phyloP scores from a whole-genome alignment of 2,888 invertebrate species.

The Pollenia amentaria region DNA sequence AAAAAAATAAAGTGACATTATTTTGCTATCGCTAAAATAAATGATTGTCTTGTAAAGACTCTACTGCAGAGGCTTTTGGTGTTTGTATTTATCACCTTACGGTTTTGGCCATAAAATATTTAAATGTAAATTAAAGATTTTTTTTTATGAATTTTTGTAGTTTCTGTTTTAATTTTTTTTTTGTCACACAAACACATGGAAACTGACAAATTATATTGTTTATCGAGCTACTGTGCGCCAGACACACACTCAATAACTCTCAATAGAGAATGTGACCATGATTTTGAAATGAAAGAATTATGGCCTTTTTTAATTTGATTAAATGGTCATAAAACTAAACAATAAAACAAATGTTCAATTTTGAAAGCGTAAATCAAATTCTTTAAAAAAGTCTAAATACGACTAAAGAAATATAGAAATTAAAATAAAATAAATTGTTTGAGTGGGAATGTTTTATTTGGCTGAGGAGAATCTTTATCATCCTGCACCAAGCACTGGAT shows the following conservation, averaged over 20 bases:
- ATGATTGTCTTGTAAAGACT: conserved; percentile 32
- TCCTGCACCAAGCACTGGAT: too few relatives aligned
- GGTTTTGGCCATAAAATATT: conserved; percentile 36
- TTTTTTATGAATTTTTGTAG: conserved; percentile 40
- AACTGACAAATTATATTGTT: conserved; percentile 64
- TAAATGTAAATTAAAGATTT: conserved; percentile 10
- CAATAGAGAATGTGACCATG: not conserved
- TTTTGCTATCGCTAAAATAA: conserved; percentile 18
- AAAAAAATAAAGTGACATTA: conserved; percentile 30
- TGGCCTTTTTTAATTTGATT: conserved; percentile 57
- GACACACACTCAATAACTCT: not conserved
- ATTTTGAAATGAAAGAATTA: conserved; percentile 55
- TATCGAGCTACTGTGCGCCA: conserved; percentile 62
- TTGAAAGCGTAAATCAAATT: conserved; percentile 57
- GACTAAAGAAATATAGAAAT: not conserved
- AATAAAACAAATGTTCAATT: conserved; percentile 62
- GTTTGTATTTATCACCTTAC: conserved; percentile 1
- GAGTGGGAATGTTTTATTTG: too few relatives aligned
- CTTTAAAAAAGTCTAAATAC: conserved; percentile 13
- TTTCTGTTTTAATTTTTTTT: not conserved
- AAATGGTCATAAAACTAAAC: conserved; percentile 61
- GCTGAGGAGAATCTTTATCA: too few relatives aligned
- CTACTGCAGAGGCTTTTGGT: not conserved
- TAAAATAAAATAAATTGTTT: too few relatives aligned
- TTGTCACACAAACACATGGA: conserved; percentile 37